Evolutionary conservation across 2,888 invertebrate species (phyloP), one percentile per base, ranked within the genome.

Genomic region (Oligia fasciuncula): DNA sequence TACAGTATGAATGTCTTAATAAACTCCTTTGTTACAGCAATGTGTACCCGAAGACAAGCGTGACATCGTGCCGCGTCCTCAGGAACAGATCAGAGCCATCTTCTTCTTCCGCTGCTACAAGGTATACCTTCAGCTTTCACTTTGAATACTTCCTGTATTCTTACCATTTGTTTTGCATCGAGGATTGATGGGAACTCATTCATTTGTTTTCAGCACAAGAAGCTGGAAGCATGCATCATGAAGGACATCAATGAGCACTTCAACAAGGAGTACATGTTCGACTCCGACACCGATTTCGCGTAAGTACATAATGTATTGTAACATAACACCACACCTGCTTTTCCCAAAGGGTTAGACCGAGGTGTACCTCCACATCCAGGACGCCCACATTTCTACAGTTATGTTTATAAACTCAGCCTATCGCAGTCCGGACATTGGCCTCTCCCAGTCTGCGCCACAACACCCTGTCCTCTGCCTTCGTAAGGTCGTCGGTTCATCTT

Each of bases 61-160:
- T 75, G 97, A 97, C 79, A 97, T 97, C 84, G 97, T 97, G 0
- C 97, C 97, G 0, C 95, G 98, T 0, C 97, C 98, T 0, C 97
- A 97, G 71, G 98, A 98, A 90, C 96, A 98, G 68, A 97, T 98
- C 83, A 97, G 97, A 80, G 97, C 98, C 0, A 98, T 98, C 97
- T 98, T 98, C 96, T 98, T 98, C 97, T 98, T 98, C 97, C 97
- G 97, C 80, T 98, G 98, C 88, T 98, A 98, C 93, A 98, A 98
- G 97, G 97, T 97, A 93, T 0, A 66, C 29, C 19, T 54, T 43
- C 29, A 49, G 19, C 0, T 49, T 19, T 23, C 1, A 51, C 23
- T 40, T 69, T 14, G 0, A 66, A 40, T 3, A 51, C n/a, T 23
- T 35, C 23, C 40, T 29, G 2, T 0, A 11, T 49, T 49, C 8